phyloP scores from a whole-genome alignment of 23 tunicate species.

The Diplosoma virens region DNA sequence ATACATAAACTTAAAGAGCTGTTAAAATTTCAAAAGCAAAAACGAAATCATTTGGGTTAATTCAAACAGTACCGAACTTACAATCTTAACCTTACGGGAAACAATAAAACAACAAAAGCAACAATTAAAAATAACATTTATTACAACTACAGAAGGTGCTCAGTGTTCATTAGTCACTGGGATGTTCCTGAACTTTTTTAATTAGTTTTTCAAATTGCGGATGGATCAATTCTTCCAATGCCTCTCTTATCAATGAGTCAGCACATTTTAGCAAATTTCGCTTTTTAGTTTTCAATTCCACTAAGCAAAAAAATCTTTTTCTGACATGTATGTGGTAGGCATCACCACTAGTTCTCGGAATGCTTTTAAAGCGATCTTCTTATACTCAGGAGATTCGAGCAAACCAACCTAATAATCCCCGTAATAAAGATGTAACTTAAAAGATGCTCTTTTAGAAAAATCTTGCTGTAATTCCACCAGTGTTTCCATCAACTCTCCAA shows the following conservation, averaged over 20 bases:
- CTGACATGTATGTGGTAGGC: constrained; percentile 29
- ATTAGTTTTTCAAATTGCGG: constrained; percentile 42
- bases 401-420: constrained; percentile 33
- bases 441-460: constrained; percentile 25
- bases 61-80: background rate
- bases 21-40: background rate
- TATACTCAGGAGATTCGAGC: constrained; percentile 44
- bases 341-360: constrained; percentile 40
- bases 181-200: constrained; percentile 40
- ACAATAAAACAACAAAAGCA: constrained; percentile 2
- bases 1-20: background rate
- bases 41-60: background rate
- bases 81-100: constrained; percentile 1
- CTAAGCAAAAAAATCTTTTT: constrained; percentile 25
- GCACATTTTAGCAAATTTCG: constrained; percentile 41
- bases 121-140: background rate
- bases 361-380: constrained; percentile 36
- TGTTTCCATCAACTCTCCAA: constrained; percentile 30
- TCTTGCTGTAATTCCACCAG: background rate
- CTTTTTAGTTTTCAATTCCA: constrained; percentile 37
- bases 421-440: constrained; percentile 25
- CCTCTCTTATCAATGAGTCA: constrained; percentile 37
- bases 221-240: constrained; percentile 30
- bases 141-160: constrained; percentile 3
- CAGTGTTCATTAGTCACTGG: constrained; percentile 15